phyloP scores from a whole-genome alignment of 2,797 vertebrate genomes.

The Pangasius macronema region DNA sequence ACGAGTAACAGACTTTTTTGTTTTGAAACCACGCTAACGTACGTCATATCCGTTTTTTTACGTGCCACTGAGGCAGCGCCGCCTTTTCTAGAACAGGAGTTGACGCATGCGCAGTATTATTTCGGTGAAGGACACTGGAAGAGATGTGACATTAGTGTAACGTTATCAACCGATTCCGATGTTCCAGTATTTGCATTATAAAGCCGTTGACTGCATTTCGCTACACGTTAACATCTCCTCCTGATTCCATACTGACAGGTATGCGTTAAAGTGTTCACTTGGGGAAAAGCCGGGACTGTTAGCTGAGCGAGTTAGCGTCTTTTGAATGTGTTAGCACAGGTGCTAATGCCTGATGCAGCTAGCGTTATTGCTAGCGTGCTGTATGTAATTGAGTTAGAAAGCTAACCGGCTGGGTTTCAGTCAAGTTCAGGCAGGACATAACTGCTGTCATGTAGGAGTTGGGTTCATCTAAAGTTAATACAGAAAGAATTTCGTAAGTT shows the following conservation, averaged over 20 bases:
- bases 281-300: not conserved
- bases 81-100: constrained; percentile 24
- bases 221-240: not conserved
- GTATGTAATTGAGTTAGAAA: not conserved
- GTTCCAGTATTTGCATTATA: not conserved
- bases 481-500: too few relatives aligned
- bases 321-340: not conserved
- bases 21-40: not conserved
- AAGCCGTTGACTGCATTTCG: not conserved
- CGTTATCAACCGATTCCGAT: constrained; percentile 38
- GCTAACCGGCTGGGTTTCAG: not conserved
- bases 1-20: not conserved
- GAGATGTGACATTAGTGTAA: constrained; percentile 69
- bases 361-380: not conserved
- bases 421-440: not conserved
- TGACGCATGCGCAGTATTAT: constrained; percentile 51
- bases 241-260: not conserved
- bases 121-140: constrained; percentile 68
- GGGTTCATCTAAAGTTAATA: too few relatives aligned
- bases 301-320: not conserved
- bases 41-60: constrained; percentile 9
- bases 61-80: not conserved
- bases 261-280: not conserved
- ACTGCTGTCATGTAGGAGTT: not conserved
- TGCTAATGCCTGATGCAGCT: not conserved